Evolutionary conservation across 2,113 vertebrate genomes (phyloP).

Genomic region (Fregetta grallaria): DNA sequence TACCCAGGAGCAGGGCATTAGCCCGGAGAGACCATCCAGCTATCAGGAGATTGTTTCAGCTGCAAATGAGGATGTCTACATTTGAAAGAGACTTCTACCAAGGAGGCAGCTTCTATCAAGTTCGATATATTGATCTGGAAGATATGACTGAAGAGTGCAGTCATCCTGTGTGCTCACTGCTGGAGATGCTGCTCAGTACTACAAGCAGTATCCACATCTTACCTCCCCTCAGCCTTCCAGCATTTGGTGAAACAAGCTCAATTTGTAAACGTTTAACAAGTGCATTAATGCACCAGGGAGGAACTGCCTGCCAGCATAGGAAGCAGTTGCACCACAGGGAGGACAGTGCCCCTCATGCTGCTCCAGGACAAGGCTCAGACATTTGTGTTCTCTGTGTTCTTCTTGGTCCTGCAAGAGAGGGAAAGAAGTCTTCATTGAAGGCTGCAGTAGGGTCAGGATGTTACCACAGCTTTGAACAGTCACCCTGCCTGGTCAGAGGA

Average conservation of each 20-base stretch:
- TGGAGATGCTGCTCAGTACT: neutral
- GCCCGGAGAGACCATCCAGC: neutral
- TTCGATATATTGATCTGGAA: neutral
- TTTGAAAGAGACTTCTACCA: neutral
- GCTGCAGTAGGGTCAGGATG: neutral
- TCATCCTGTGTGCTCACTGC: neutral
- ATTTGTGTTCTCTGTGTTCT: neutral
- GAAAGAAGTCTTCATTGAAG: neutral
- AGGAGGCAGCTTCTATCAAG: neutral
- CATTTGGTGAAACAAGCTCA: neutral
- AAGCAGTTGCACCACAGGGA: neutral
- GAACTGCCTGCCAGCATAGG: neutral
- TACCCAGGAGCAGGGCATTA: neutral
- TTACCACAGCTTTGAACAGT: neutral
- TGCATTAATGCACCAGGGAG: neutral
- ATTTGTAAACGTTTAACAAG: neutral
- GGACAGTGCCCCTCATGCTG: too few relatives aligned
- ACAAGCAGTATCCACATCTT: neutral
- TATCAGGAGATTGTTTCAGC: neutral
- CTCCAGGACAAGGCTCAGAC: neutral
- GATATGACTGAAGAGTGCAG: neutral
- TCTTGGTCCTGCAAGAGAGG: neutral
- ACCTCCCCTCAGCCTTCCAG: neutral
- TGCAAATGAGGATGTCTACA: neutral
- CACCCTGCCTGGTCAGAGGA: neutral